A percentile compares a stretch with the other conserved stretches of the same genome.
Evolutionary conservation across 2,888 invertebrate genomes (phyloP).

Genomic region (Prosopocoilus inquinatus): DNA sequence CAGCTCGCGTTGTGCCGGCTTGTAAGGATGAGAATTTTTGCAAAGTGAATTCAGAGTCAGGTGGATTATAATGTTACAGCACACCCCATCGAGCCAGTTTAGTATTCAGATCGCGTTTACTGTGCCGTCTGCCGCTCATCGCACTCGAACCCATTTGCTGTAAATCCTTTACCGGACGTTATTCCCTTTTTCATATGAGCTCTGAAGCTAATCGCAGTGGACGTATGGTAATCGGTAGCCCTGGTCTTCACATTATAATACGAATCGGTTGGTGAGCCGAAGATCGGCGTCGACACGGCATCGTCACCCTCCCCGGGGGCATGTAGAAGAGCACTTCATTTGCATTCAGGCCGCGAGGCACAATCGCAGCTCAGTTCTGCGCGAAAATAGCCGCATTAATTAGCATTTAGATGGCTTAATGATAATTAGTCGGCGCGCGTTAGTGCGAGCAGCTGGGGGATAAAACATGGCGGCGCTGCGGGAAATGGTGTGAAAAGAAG

Average conservation of each 20-base stretch:
- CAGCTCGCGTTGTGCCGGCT: conserved; percentile 23
- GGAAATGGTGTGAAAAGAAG: conserved; percentile 52
- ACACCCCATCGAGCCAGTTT: conserved; percentile 21
- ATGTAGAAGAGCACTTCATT: conserved; percentile 42
- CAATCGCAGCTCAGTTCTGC: conserved; percentile 47
- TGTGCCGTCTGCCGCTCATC: conserved; percentile 47
- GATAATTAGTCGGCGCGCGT: conserved; percentile 52
- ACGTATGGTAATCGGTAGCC: conserved; percentile 21
- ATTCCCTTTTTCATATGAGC: conserved; percentile 24
- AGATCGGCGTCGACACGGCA: conserved; percentile 24
- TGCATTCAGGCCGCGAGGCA: conserved; percentile 50
- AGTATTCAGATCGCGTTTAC: conserved; percentile 29
- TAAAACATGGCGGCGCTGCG: conserved; percentile 44
- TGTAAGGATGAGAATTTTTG: conserved; percentile 33
- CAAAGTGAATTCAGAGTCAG: conserved; percentile 4
- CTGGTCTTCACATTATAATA: conserved; percentile 20
- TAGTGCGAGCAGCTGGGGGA: conserved; percentile 46
- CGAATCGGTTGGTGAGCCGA: conserved; percentile 21
- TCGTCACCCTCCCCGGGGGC: conserved; percentile 19
- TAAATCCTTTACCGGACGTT: conserved; percentile 24
- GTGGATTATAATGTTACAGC: conserved; percentile 10
- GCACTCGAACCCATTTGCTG: conserved; percentile 32
- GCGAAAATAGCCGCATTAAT: conserved; percentile 55
- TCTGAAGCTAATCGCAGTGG: conserved; percentile 25
- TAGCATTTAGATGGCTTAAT: conserved; percentile 57